A percentile compares a stretch with the other conserved stretches of the same genome.
Conservation (phyloP, 2,113 vertebrate genomes). For the Apistogramma diplotaenia region DNA sequence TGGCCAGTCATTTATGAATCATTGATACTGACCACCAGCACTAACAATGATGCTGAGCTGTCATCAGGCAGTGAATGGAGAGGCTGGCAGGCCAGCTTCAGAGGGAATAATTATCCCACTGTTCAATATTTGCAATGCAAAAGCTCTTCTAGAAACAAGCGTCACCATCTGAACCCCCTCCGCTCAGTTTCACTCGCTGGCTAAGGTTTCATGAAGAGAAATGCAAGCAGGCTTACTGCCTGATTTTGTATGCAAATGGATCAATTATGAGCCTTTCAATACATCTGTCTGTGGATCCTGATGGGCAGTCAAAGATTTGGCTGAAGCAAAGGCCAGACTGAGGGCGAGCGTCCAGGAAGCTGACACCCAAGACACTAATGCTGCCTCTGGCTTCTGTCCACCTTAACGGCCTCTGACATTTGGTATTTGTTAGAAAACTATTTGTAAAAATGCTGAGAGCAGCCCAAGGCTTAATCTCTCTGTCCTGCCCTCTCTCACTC, state of each 20-base stretch:
- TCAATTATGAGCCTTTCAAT: conserved; percentile 20
- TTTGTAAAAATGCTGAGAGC: conserved; percentile 29
- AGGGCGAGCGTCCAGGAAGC: conserved; percentile 47
- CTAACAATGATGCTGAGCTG: background rate
- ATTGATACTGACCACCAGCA: background rate
- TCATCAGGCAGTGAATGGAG: background rate
- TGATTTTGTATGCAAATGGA: background rate
- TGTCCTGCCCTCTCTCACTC: background rate
- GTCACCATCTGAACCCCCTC: background rate
- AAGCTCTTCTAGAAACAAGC: background rate
- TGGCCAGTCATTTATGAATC: background rate
- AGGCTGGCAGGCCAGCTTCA: background rate
- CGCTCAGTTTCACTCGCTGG: accelerated
- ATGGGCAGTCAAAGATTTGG: conserved; percentile 15
- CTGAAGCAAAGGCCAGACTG: conserved; percentile 47
- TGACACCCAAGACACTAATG: conserved; percentile 50
- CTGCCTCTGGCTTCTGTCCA: conserved; percentile 57
- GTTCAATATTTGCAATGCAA: background rate
- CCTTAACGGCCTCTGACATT: conserved; percentile 52
- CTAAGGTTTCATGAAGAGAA: background rate
- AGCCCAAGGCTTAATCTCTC: background rate
- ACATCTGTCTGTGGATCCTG: background rate
- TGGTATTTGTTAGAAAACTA: conserved; percentile 50
- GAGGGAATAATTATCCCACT: background rate
- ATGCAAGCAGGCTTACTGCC: background rate